Conservation (phyloP, 2,797 vertebrate species). For the Kryptopterus vitreolus region DNA sequence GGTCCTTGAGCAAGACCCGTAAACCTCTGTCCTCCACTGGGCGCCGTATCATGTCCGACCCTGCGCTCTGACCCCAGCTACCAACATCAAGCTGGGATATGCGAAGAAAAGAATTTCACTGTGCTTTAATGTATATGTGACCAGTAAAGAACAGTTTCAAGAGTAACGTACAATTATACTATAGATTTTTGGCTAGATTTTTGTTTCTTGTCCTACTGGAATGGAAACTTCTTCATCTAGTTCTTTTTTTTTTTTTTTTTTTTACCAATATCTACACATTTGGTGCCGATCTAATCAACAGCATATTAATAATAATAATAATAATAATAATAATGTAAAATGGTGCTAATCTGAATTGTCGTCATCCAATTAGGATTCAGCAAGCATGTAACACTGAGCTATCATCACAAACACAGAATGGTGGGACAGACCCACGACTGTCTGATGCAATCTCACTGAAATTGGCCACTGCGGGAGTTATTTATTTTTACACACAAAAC, state of each 20-base stretch:
- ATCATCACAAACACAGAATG: neutral
- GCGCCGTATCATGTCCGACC: too few relatives aligned
- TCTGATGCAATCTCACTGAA: neutral
- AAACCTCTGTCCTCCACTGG: too few relatives aligned
- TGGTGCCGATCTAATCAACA: neutral
- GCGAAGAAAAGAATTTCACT: too few relatives aligned
- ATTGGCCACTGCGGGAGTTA: neutral
- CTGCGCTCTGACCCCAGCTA: too few relatives aligned
- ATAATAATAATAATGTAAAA: neutral
- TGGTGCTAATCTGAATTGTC: neutral
- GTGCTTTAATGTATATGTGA: too few relatives aligned
- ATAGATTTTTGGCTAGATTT: too few relatives aligned
- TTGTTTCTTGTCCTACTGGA: too few relatives aligned
- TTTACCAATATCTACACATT: neutral
- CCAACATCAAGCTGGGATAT: too few relatives aligned
- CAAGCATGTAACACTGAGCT: neutral
- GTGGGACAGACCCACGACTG: neutral
- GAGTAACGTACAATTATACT: too few relatives aligned
- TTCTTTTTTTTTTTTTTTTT: neutral
- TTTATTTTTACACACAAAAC: neutral
- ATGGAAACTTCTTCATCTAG: too few relatives aligned
- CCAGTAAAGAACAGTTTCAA: too few relatives aligned
- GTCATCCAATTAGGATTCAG: neutral
- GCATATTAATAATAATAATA: neutral
- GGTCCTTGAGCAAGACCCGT: too few relatives aligned